Conservation (phyloP, 2,888 invertebrate genomes). For the Steinernema carpocapsae region DNA sequence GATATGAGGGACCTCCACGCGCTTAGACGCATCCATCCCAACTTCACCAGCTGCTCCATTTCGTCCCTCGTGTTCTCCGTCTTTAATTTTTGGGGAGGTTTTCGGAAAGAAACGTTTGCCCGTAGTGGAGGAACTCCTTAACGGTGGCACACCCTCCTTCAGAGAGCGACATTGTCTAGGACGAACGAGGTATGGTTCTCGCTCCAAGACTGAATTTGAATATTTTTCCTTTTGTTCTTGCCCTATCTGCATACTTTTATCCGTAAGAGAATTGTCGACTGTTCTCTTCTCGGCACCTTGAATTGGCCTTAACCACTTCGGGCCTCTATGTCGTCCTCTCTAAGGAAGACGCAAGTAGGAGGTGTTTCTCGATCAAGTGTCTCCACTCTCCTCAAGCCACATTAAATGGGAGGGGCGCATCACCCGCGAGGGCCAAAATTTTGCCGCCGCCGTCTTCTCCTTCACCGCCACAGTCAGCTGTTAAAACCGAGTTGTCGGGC, state of each 20-base stretch:
- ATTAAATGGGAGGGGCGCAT: slow-evolving; percentile 31
- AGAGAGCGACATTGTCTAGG: too few species aligned
- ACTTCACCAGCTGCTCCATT: slow-evolving; percentile 5
- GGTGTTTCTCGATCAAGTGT: slow-evolving; percentile 33
- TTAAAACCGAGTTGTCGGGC: slow-evolving; percentile 33
- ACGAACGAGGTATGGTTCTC: too few species aligned
- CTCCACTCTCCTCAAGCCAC: slow-evolving; percentile 15
- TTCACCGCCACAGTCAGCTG: slow-evolving; percentile 27
- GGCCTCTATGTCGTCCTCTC: slow-evolving; percentile 16
- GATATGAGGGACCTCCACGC: not conserved
- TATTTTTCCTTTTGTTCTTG: too few species aligned
- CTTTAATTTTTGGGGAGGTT: too few species aligned
- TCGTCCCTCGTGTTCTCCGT: not conserved
- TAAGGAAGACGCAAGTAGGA: slow-evolving; percentile 17
- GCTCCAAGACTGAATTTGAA: too few species aligned
- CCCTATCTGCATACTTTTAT: too few species aligned
- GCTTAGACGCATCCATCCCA: not conserved
- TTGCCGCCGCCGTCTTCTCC: slow-evolving; percentile 22
- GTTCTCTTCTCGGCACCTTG: not conserved
- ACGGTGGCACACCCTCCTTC: too few species aligned
- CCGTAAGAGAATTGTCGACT: too few species aligned
- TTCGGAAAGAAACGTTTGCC: too few species aligned
- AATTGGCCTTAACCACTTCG: slow-evolving; percentile 2
- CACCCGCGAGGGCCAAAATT: slow-evolving; percentile 21
- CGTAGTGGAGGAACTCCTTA: too few species aligned